These are phyloP conservation scores for Manacus vitellinus DNA, from an alignment of 2,113 vertebrate genomes.

Conservation along the genomic window DNA sequence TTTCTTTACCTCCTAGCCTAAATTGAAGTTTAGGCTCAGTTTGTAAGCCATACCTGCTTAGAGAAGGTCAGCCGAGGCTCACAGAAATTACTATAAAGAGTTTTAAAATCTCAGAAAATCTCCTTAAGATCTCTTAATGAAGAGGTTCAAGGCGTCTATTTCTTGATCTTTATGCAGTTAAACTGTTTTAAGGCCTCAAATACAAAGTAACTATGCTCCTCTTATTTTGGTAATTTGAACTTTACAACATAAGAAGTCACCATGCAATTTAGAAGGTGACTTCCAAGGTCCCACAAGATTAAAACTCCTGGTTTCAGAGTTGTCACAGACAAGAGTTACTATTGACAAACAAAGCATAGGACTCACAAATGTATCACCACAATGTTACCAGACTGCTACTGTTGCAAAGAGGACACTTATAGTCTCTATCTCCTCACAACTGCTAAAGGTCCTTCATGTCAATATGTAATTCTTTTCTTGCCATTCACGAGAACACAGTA, in stretches of 20 bases:
- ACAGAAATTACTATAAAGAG: background rate
- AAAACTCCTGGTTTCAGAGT: background rate
- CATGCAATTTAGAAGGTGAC: background rate
- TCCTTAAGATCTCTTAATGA: background rate
- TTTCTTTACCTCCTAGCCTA: background rate
- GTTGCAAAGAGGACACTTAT: background rate
- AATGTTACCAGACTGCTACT: background rate
- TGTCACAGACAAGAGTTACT: background rate
- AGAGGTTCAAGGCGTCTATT: background rate
- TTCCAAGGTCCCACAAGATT: rapidly evolving
- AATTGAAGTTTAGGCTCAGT: background rate
- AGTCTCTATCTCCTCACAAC: background rate
- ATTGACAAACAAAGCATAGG: background rate
- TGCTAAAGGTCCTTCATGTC: background rate
- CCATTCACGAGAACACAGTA: background rate
- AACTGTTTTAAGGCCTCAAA: background rate
- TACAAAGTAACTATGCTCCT: background rate
- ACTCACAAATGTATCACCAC: background rate
- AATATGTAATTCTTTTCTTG: background rate
- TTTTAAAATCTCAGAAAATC: background rate
- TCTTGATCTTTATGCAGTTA: background rate
- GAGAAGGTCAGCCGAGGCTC: background rate
- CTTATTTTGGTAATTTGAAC: background rate
- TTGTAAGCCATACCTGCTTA: background rate
- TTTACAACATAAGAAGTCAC: background rate